Conservation (phyloP, 2,797 vertebrate species). For the Myotis pilosus region DNA sequence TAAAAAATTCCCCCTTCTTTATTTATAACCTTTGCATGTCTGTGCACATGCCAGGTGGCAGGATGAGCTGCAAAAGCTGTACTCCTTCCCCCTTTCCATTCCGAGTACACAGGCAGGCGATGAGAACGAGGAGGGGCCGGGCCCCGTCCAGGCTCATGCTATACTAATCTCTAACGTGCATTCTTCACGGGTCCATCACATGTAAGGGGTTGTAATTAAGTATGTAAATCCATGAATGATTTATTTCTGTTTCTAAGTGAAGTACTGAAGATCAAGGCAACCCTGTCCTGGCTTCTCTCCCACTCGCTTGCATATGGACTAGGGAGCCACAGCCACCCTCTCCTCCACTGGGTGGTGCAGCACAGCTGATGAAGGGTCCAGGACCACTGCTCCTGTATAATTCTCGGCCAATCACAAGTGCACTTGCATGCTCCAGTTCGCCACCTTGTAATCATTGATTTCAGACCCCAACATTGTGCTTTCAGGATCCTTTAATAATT, state of each 20-base stretch:
- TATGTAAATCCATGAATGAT: neutral
- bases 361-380: neutral
- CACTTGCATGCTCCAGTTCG: neutral
- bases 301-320: neutral
- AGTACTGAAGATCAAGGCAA: neutral
- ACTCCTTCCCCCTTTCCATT: slow-evolving; percentile 21
- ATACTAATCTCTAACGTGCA: neutral
- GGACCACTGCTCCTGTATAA: neutral
- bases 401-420: neutral
- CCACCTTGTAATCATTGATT: neutral
- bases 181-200: neutral
- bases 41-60: neutral
- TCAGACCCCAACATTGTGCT: neutral
- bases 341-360: neutral
- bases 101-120: neutral
- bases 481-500: slow-evolving; percentile 8
- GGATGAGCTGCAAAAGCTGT: neutral
- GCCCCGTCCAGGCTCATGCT: neutral
- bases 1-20: neutral
- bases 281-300: neutral
- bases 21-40: neutral
- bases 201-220: neutral
- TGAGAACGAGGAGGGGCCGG: neutral
- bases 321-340: neutral
- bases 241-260: neutral